Base-by-base conservation (phyloP, 2,797 vertebrate species). In the Apodemus agrarius region DNA sequence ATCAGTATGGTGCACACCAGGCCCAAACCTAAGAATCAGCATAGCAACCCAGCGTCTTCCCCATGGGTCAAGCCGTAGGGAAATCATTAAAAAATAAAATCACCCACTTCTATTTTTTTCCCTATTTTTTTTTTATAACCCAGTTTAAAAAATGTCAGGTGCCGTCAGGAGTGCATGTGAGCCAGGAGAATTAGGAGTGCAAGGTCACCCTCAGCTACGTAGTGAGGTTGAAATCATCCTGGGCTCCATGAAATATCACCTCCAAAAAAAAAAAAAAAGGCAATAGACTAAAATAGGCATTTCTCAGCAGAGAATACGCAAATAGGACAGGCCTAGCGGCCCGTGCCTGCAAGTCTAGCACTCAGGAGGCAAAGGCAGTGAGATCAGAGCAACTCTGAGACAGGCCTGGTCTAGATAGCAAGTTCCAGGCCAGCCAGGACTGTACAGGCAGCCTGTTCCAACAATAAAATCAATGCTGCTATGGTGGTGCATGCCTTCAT, bases 401-500 rank as follows among this genome's bases (percentile, higher is more conserved):
- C 49, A 34, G 54, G 22, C 9, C 34, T 74, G 49, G 49, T 87
- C 34, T 37, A 40, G 34, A 74, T 52, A 52, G 43, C 31, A 69
- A 13, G 31, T 26, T 86, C 46, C 14, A 86, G 43, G 84, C 46
- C 84, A 54, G 46, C 65, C 84, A 37, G 65, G 46, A 37, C 46
- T 52, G 17, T 6, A 37, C 13, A 26, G 84, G 29, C 43, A 67
- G 63, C n/a, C 11, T 49, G 26, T 31, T 84, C 43, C 16, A 84
- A 83, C 24, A 63, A 3, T 43, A 67, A 85, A 49, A 26, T 34
- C 43, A 54, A 6, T 3, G 34, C 46, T 69, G 22, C 8, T 12
- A 3, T 34, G 40, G 26, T 3, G 8, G 57, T 3, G 1, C n/a
- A 17, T 0, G 2, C 29, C 29, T 67, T 29, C 13, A 22, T 34